A percentile compares a stretch with the other conserved stretches of the same genome.
Evolutionary conservation across 2,888 invertebrate genomes (phyloP).

Genomic region (Melanophora roralis): DNA sequence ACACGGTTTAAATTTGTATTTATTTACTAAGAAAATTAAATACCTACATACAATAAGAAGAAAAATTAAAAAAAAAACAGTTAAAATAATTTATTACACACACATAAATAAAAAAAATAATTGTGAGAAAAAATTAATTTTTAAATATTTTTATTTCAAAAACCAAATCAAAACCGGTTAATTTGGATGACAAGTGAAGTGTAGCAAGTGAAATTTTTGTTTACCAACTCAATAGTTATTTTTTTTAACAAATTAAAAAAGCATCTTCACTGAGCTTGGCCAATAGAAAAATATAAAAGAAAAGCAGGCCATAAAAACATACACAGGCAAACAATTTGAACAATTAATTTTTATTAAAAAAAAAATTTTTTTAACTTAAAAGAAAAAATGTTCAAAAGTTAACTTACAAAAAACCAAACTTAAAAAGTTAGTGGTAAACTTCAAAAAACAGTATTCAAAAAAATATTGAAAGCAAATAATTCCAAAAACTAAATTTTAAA

Average conservation of each 20-base stretch:
- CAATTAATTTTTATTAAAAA: constrained; percentile 58
- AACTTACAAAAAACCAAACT: constrained; percentile 12
- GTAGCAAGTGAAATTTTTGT: constrained; percentile 60
- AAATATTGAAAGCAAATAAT: constrained; percentile 34
- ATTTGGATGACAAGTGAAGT: constrained; percentile 57
- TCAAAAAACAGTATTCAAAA: constrained; percentile 51
- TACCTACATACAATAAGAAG: not conserved
- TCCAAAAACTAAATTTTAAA: constrained; percentile 32
- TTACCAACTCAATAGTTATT: constrained; percentile 47
- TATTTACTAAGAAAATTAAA: not conserved
- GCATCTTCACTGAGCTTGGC: constrained; percentile 37
- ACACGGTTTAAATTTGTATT: constrained; percentile 41
- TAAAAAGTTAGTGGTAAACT: not conserved
- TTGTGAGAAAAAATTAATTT: not conserved
- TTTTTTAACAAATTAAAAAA: constrained; percentile 39
- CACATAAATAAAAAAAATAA: not conserved
- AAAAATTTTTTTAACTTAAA: constrained; percentile 1
- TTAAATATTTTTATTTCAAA: constrained; percentile 9
- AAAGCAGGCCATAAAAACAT: constrained; percentile 46
- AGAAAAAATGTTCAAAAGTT: constrained; percentile 19
- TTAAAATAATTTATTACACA: not conserved
- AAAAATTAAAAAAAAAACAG: not conserved
- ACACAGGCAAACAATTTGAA: constrained; percentile 55
- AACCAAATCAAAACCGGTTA: constrained; percentile 56
- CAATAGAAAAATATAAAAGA: constrained; percentile 53